Evolutionary conservation across 2,113 vertebrate species (phyloP).

Genomic region (Eretmochelys imbricata): DNA sequence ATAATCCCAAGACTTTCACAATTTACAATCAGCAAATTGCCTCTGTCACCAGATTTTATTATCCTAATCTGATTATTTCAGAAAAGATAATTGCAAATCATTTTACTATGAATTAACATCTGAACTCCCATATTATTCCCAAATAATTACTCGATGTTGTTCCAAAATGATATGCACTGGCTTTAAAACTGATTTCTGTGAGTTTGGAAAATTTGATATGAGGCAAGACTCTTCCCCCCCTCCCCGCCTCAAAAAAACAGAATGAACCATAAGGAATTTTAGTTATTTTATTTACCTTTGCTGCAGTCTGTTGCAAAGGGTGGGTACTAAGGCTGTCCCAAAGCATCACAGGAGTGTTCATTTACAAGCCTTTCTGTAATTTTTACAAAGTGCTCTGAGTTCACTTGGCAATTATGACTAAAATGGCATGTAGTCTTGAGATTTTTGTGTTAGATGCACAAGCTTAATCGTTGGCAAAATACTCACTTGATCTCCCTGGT

Average conservation of each 20-base stretch:
- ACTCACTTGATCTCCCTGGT: not conserved
- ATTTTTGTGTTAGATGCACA: not conserved
- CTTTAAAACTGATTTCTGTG: not conserved
- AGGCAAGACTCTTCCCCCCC: not conserved
- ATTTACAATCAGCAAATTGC: not conserved
- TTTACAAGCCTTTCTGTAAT: not conserved
- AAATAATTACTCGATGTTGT: not conserved
- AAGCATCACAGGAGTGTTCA: not conserved
- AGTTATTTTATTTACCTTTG: not conserved
- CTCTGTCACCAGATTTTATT: not conserved
- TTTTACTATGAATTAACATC: not conserved
- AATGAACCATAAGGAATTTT: not conserved
- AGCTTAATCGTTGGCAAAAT: not conserved
- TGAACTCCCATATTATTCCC: not conserved
- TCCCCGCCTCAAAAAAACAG: not conserved
- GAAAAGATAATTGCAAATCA: not conserved
- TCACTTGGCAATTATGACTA: not conserved
- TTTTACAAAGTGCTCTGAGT: not conserved
- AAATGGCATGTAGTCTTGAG: not conserved
- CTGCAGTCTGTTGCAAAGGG: not conserved
- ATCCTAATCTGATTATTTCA: not conserved
- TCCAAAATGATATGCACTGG: not conserved
- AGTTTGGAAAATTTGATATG: not conserved
- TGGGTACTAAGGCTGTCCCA: not conserved
- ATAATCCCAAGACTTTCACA: not conserved